Evolutionary conservation across 2,888 invertebrate species (phyloP), one percentile per base, ranked within the genome.

Genomic region (Mesoligia furuncula): DNA sequence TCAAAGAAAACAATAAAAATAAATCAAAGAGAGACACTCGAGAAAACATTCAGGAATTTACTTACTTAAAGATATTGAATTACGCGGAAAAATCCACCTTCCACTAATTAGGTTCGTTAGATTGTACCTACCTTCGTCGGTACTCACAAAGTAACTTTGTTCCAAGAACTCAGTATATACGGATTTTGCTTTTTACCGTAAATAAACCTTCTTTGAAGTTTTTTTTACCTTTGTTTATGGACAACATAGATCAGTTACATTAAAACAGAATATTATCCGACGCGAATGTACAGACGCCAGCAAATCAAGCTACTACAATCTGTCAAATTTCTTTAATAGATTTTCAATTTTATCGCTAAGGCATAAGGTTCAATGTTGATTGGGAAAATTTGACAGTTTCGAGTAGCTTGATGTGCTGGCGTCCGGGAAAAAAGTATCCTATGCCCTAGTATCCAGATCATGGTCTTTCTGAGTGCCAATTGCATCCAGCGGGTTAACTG

Each of bases 51-150:
- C 64, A 84, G 69, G 64, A 68, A 84, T 84, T 75, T 68, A n/a
- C 67, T 84, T 75, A 57, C 67, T 84, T 80, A 57, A 73, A 68
- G 64, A 77, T 81, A 77, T 81, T 77, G 82, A 81, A 83, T 81
- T 77, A 74, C 73, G 61, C 15, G 71, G 70, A 72, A 81, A 85
- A 72, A 77, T 74, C 27, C 64, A 51, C 64, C 64, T 24, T 74
- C 64, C 39, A 66, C 68, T 81, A 85, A 83, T 83, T 81, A 81
- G 67, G 57, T 73, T 80, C 66, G 69, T 85, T 81, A 77, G 68
- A 62, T 75, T 72, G 69, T 61, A 61, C 59, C 51, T 71, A 61
- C 62, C 51, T 71, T 24, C 62, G 17, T 20, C 51, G 36, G 59
- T 68, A 72, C 74, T 78, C 72, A 80, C 51, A 73, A 80, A 78